Evolutionary conservation across 2,888 invertebrate genomes (phyloP).

Genomic region (Chrysopilus asiliformis): DNA sequence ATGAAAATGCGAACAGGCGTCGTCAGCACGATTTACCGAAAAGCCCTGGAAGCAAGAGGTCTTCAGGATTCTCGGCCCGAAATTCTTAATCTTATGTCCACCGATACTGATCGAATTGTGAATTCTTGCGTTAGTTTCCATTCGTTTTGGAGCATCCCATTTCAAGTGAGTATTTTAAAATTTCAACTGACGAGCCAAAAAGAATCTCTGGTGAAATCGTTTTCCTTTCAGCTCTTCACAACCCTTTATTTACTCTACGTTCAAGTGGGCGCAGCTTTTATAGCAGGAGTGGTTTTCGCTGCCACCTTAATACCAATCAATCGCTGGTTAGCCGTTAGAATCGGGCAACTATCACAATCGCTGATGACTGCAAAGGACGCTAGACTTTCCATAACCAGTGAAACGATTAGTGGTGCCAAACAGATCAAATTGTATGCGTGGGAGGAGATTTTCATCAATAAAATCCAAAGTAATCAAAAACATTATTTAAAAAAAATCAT

Average conservation of each 20-base stretch:
- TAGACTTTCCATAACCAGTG: conserved; percentile 74
- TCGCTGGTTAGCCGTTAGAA: conserved; percentile 75
- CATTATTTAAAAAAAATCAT: conserved; percentile 4
- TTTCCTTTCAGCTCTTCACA: conserved; percentile 61
- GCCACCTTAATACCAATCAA: conserved; percentile 86
- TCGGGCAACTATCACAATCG: conserved; percentile 68
- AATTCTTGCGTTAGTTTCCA: conserved; percentile 95
- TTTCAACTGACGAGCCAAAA: background rate
- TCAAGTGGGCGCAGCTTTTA: conserved; percentile 81
- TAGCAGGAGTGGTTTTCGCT: conserved; percentile 81
- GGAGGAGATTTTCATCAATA: conserved; percentile 73
- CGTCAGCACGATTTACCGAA: conserved; percentile 64
- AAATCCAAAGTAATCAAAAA: conserved; percentile 46
- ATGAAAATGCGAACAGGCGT: conserved; percentile 79
- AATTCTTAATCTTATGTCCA: conserved; percentile 93
- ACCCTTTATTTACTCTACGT: conserved; percentile 71
- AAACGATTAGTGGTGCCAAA: conserved; percentile 75
- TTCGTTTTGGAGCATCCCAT: conserved; percentile 90
- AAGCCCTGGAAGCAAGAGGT: conserved; percentile 38
- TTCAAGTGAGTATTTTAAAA: conserved; percentile 50
- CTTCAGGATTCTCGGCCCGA: conserved; percentile 53
- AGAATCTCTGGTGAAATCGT: too few species aligned
- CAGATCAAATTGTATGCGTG: conserved; percentile 87
- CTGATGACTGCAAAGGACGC: conserved; percentile 87
- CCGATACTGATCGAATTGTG: conserved; percentile 88